Evolutionary conservation across 2,113 vertebrate species (phyloP), one percentile per base, ranked within the genome.

Genomic region (Macaca nemestrina): DNA sequence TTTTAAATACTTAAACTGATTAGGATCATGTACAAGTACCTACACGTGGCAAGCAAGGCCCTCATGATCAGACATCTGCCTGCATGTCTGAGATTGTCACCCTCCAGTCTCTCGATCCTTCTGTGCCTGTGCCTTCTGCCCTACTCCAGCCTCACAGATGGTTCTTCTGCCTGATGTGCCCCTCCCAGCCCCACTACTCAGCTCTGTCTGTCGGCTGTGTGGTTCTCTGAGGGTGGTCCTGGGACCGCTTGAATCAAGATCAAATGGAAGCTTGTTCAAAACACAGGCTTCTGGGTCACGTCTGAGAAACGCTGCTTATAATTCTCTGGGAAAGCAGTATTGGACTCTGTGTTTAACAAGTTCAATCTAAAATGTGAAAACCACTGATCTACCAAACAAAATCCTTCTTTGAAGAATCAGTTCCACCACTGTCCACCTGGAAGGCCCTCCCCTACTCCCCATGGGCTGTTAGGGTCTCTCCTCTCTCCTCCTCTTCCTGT

Each of bases 211-310:
- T 73, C 80, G 75, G 30, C 70, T 73, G n/a, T 7, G 45, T 59
- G 59, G 38, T 79, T 84, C 85, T 84, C 89, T 67, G 79, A 43
- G 61, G 23, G 35, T 86, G 95, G 68, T 82, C 70, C 94, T 80
- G 88, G 86, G 88, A 90, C 35, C 64, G 57, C 52, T 17, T 86
- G 35, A 83, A 78, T 95, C 67, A 57, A 78, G 78, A 92, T 93
- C 82, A 96, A 16, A 90, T 40, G 12, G 52, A 70, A 52, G 30
- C 35, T 83, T 94, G 68, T 90, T 70, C 30, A 52, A 82, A 92
- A 75, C 83, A n/a, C 40, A 95, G 81, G 83, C 90, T 90, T 96
- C 85, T 97, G 87, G 83, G 73, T 95, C 73, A 88, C 52, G 59
- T 78, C 72, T 91, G 89, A 88, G 78, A 82, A 16, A 20, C 0